Conservation (phyloP, 2,113 vertebrate species). For the Numenius arquata region DNA sequence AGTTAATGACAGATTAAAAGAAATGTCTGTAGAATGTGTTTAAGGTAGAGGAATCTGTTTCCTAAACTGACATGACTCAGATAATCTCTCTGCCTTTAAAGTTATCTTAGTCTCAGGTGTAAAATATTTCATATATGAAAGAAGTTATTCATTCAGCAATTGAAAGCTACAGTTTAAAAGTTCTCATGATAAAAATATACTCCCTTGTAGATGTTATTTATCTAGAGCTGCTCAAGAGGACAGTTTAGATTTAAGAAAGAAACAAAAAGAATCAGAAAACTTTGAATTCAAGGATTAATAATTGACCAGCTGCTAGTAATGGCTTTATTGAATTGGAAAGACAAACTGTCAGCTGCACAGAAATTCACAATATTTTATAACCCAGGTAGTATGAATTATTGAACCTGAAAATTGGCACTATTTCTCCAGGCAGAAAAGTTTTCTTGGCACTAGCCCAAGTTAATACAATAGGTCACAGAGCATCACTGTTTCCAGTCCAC, state of each 20-base stretch:
- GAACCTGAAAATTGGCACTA: constrained; percentile 18
- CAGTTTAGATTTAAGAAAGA: background rate
- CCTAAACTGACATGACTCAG: background rate
- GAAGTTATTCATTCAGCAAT: background rate
- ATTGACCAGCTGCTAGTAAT: background rate
- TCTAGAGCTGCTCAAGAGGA: background rate
- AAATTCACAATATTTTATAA: constrained; percentile 21
- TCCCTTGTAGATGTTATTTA: background rate
- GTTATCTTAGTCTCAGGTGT: background rate
- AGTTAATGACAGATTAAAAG: background rate
- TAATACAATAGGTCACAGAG: constrained; percentile 25
- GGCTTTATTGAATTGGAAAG: constrained; percentile 6
- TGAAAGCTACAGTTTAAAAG: background rate
- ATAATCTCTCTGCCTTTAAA: background rate
- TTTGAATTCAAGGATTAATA: constrained; percentile 4
- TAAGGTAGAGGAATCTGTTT: background rate
- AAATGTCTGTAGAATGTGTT: background rate
- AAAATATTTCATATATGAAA: background rate
- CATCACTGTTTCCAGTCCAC: background rate
- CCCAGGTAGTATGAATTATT: background rate
- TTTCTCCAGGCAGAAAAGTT: constrained; percentile 36
- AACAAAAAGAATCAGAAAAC: background rate
- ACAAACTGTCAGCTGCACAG: background rate
- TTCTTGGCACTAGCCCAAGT: constrained; percentile 9
- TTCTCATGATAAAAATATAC: background rate